Conservation (phyloP, 2,113 vertebrate genomes). For the Myiagra hebetior region DNA sequence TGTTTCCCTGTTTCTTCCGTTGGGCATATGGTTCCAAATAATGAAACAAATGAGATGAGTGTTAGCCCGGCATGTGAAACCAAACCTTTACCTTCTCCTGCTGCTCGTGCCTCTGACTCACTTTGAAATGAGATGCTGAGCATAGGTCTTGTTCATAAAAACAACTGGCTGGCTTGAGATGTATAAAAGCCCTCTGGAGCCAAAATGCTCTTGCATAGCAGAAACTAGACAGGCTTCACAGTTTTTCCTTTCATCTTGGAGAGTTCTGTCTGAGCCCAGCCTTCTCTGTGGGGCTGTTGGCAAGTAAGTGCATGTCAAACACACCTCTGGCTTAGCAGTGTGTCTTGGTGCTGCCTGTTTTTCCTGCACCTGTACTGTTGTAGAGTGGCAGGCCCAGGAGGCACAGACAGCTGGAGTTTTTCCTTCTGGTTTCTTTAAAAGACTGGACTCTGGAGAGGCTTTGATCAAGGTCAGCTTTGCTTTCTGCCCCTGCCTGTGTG, state of each 20-base stretch:
- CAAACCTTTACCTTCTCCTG: not conserved
- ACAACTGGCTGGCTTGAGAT: not conserved
- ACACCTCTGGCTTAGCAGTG: rapidly evolving
- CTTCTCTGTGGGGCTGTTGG: not conserved
- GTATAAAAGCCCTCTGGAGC: not conserved
- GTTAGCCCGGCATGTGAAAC: not conserved
- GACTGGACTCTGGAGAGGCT: not conserved
- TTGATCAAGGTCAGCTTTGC: not conserved
- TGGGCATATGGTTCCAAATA: not conserved
- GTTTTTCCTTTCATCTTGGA: not conserved
- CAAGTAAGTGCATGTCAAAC: not conserved
- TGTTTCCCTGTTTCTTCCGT: not conserved
- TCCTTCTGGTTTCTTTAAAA: not conserved
- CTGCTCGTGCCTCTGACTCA: not conserved
- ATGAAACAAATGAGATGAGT: not conserved
- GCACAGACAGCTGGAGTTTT: not conserved
- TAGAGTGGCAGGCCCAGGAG: not conserved
- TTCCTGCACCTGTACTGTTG: not conserved
- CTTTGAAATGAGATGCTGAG: not conserved
- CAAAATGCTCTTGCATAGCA: not conserved
- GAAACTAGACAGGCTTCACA: not conserved
- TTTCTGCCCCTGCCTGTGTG: not conserved
- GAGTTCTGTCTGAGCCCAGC: not conserved
- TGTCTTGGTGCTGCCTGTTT: not conserved
- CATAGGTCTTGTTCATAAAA: not conserved